Percentiles rank a stretch among this genome's conserved stretches.
phyloP scores from a whole-genome alignment of 2,113 vertebrate genomes.

The Lamprologus lemairii region DNA sequence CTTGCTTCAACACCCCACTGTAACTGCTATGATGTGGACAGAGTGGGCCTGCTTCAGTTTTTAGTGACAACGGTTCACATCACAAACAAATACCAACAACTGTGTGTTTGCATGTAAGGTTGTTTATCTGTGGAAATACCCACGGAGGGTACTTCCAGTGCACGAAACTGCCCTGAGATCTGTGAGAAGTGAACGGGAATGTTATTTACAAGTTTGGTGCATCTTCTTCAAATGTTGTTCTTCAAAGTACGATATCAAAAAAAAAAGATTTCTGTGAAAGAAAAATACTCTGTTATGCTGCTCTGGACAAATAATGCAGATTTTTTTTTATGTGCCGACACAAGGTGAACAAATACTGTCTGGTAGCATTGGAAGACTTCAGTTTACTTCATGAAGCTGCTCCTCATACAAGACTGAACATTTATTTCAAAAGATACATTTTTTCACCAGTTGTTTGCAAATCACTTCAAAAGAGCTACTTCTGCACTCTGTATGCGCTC shows the following conservation, averaged over 20 bases:
- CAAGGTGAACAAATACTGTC: background rate
- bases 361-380: background rate
- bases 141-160: conserved; percentile 3
- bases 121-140: conserved; percentile 32
- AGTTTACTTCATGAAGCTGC: background rate
- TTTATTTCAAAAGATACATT: background rate
- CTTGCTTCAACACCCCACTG: background rate
- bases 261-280: background rate
- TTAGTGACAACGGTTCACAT: background rate
- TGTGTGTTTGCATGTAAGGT: background rate
- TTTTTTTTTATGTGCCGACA: background rate
- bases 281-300: background rate
- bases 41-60: background rate
- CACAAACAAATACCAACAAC: background rate
- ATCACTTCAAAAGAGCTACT: background rate
- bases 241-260: background rate
- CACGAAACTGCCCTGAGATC: background rate
- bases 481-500: background rate
- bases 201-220: background rate
- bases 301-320: background rate
- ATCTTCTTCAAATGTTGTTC: background rate
- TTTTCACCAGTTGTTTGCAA: background rate
- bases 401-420: background rate
- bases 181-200: background rate
- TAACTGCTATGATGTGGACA: background rate